Percentiles rank a stretch among this genome's conserved stretches.
These are phyloP conservation scores for Caenorhabditis drosophilae DNA, from an alignment of 2,888 invertebrate species.

Conservation along the genomic window DNA sequence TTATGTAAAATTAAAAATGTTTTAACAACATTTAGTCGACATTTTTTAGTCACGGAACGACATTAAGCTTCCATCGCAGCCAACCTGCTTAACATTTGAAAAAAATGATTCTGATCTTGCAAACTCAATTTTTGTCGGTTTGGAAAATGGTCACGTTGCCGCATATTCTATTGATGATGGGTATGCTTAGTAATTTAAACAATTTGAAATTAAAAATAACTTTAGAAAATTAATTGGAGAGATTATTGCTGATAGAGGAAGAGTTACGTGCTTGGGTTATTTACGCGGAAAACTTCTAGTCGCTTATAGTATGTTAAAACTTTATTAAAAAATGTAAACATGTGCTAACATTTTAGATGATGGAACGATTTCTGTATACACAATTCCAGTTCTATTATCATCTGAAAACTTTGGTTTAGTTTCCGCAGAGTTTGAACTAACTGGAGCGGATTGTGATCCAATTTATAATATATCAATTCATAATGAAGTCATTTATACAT, in stretches of 20 bases:
- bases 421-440: constrained; percentile 73
- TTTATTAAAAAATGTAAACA: no score
- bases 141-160: constrained; percentile 19
- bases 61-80: constrained; percentile 5
- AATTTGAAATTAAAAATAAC: no score
- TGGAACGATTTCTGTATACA: constrained; percentile 75
- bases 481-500: constrained; percentile 75
- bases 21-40: not conserved
- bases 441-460: constrained; percentile 79
- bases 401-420: constrained; percentile 2
- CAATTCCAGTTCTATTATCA: constrained; percentile 1
- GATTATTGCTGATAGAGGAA: constrained; percentile 34
- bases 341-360: no score
- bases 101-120: not conserved
- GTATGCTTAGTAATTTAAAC: no score
- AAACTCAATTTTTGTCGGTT: constrained; percentile 24
- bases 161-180: constrained; percentile 7
- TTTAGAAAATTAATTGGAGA: constrained; percentile 31
- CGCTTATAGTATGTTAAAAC: constrained; percentile 72
- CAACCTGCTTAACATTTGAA: not conserved
- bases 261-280: constrained; percentile 74
- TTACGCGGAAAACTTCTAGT: constrained; percentile 74
- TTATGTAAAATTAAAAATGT: no score
- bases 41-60: constrained; percentile 5
- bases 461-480: constrained; percentile 76